Evolutionary conservation across 2,797 vertebrate species (phyloP).

Genomic region (Cirrhinus molitorella): DNA sequence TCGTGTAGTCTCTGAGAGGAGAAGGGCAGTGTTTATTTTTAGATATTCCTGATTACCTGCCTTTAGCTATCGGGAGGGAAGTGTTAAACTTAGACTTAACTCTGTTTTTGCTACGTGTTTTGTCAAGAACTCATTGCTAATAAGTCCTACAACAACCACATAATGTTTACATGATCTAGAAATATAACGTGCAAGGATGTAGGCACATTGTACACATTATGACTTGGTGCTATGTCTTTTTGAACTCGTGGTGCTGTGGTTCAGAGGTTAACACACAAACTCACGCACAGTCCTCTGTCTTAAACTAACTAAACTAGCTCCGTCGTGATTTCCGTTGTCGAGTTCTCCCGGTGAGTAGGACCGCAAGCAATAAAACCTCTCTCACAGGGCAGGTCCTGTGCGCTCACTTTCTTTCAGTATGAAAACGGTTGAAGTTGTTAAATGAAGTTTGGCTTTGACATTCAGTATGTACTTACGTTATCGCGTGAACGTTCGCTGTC

Average conservation of each 20-base stretch:
- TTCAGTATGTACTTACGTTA: constrained; percentile 17
- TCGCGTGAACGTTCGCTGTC: neutral
- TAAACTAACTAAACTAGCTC: constrained; percentile 68
- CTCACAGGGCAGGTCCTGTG: constrained; percentile 55
- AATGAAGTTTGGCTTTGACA: constrained; percentile 22
- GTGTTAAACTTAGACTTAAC: constrained; percentile 52
- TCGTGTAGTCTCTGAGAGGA: constrained; percentile 22
- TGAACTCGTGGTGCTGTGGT: constrained; percentile 85
- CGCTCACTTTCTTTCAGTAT: constrained; percentile 44
- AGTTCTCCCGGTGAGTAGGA: constrained; percentile 73
- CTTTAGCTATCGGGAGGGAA: constrained; percentile 69
- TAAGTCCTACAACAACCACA: constrained; percentile 63
- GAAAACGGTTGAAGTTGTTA: constrained; percentile 49
- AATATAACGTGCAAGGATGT: constrained; percentile 75
- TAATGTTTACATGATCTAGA: constrained; percentile 83
- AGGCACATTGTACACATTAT: constrained; percentile 81
- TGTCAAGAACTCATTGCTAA: constrained; percentile 73
- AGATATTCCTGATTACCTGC: constrained; percentile 68
- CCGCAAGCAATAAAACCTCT: constrained; percentile 65
- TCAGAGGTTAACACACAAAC: constrained; percentile 75
- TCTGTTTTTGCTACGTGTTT: constrained; percentile 70
- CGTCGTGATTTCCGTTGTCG: constrained; percentile 71
- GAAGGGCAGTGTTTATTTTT: constrained; percentile 23
- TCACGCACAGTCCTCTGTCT: constrained; percentile 74
- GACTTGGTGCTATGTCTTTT: constrained; percentile 85